Base-by-base conservation (phyloP, 2,113 vertebrate genomes). In the Mesocricetus auratus region DNA sequence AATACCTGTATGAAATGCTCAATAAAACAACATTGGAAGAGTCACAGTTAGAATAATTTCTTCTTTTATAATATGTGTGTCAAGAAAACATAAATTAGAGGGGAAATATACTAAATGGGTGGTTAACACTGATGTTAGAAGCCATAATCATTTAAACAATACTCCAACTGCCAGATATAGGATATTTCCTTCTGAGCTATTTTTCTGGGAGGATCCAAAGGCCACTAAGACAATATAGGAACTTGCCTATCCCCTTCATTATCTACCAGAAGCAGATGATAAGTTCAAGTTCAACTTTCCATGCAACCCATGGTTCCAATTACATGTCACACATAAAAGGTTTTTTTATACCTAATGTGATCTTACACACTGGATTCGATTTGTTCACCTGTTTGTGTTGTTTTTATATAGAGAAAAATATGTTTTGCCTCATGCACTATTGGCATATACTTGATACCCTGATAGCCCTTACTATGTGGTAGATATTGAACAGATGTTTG, bases 401-500 rank as follows among this genome's bases (percentile, higher is more conserved):
- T 11, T 69, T 89, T 29, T 58, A 83, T 19, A 87, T 7, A 82
- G 45, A 94, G 33, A 16, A 60, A 5, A 62, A 58, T 56, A 33
- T 56, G 4, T 87, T 82, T 90, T 92, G 12, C 92, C 21, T 93
- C 75, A 83, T 86, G 78, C 36, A 75, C 29, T 90, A n/a, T 53
- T 74, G 77, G 17, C 42, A 47, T 77, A 78, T 58, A 39, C 39
- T 36, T 92, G 6, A 56, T 47, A 36, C 3, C 29, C 90, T 33
- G 21, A 85, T 12, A 90, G 17, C 47, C 31, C n/a, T 29, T 85
- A 31, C 1, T 47, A 60, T 16, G 31, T 81, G 22, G 56, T n/a
- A 91, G 82, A 94, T 86, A 66, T 22, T 89, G 53, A 3, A 91
- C 17, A 78, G 36, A 86, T 86, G 22, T 47, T 75, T 93, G 31